Evolutionary conservation across 2,888 invertebrate genomes (phyloP), one percentile per base, ranked within the genome.

Genomic region (Mycalesis mineus): DNA sequence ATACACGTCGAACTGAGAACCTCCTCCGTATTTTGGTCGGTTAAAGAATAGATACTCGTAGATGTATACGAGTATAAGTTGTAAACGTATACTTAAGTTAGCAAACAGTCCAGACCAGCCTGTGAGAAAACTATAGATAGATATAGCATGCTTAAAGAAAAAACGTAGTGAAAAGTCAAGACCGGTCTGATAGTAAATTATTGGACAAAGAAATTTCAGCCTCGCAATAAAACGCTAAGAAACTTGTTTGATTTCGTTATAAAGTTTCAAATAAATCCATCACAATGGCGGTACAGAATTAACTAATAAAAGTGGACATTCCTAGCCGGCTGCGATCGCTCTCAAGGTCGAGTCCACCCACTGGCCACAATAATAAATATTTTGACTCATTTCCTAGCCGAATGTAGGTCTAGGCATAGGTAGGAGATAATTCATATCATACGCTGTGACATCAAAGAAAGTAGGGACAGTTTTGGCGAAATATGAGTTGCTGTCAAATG

Each of bases 331-430:
- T 73, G 72, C 72, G 67, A 70, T 72, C 69, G 71, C 58, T n/a
- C 39, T 65, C 82, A 85, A 84, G 84, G 85, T 77, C 65, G 63
- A 55, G 66, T 64, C 69, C 82, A 69, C 84, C 82, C 75, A 82
- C 85, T 52, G 58, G 54, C 60, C 59, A 65, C 65, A 71, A 76
- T 72, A 75, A 77, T 74, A 75, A 66, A 77, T 77, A 75, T 77
- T 76, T 78, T 72, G 73, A 73, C 64, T 75, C 75, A 73, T 76
- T 82, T 82, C 82, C 82, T 82, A 71, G 55, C 62, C 65, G 61
- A 67, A 72, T 70, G 61, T 71, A 66, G 72, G 70, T 75, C 73
- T 77, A 71, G 71, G 66, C 68, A 59, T 54, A 45, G 14, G 6
- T 41, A 31, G 31, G 13, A 39, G 14, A 53, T 59, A 62, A 51